Base-by-base conservation (phyloP, 2,113 vertebrate genomes). In the Ardeotis arabs region DNA sequence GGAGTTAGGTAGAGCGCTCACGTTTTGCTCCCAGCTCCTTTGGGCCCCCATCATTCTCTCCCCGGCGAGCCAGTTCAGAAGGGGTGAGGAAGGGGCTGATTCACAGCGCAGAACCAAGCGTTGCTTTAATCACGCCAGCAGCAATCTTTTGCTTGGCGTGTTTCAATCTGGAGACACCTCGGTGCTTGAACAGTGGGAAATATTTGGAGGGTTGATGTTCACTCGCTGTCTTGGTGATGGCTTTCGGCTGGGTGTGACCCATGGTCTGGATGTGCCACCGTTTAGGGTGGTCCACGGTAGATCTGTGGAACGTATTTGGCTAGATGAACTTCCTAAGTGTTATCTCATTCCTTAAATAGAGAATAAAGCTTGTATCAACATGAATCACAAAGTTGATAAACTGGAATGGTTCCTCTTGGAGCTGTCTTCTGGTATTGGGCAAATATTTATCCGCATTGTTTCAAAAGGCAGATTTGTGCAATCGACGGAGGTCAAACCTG, bases 341-440 rank as follows among this genome's bases (percentile, higher is more conserved):
- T 95, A 93, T 95, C 96, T 93, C 1, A n/a, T 82, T 96, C 94
- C 76, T 91, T 63, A 91, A 94, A 92, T 93, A 91, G 94, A 91
- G 89, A 90, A 72, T 68, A 45, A 72, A 81, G 84, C 96, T 70
- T 97, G 97, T 94, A 93, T 77, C 84, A 53, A 95, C 96, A 84
- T 81, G 96, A 96, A 95, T 82, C 63, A 59, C 39, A 18, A 81
- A 96, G 97, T 64, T 84, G 97, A 96, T 95, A 80, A 95, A 97
- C 97, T 97, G 97, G 97, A 97, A 97, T 87, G 89, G 86, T 88
- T 92, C 95, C 95, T 97, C 88, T 74, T 47, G 53, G 82, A 84
- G 90, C 62, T 62, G 91, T 84, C 62, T 39, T 68, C 73, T 89
- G 6, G 35, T 87, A 84, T 91, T 93, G 96, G 78, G 92, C 95